phyloP scores from a whole-genome alignment of 2,888 invertebrate genomes.

The Leptinotarsa rubiginosa region DNA sequence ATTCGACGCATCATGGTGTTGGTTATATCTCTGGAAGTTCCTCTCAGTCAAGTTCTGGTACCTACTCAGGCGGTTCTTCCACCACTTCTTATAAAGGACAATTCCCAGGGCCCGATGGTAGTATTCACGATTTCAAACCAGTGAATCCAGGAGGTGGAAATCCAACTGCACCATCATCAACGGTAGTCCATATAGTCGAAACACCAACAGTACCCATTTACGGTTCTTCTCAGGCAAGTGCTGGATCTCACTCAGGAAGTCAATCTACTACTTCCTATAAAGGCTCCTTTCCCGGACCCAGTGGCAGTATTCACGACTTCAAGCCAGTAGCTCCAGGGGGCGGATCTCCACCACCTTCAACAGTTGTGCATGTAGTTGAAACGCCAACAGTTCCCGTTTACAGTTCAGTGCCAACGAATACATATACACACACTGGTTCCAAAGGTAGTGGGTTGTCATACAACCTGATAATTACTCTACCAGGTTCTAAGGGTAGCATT shows the following conservation, averaged over 20 bases:
- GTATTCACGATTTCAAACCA: slow-evolving; percentile 50
- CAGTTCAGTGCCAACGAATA: neutral
- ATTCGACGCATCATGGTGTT: neutral
- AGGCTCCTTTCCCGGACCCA: slow-evolving; percentile 52
- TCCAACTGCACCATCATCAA: slow-evolving; percentile 19
- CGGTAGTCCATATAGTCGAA: neutral
- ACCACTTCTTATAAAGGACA: slow-evolving; percentile 44
- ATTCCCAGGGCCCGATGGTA: slow-evolving; percentile 52
- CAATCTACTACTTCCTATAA: slow-evolving; percentile 35
- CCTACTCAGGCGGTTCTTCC: slow-evolving; percentile 1
- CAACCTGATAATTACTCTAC: slow-evolving; percentile 38
- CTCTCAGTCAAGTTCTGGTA: neutral
- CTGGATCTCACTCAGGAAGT: slow-evolving; percentile 11
- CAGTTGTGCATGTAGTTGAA: slow-evolving; percentile 3
- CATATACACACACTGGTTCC: slow-evolving; percentile 18
- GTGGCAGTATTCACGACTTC: slow-evolving; percentile 50
- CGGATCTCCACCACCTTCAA: slow-evolving; percentile 22
- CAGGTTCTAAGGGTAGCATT: slow-evolving; percentile 46
- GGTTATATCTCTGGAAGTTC: slow-evolving; percentile 4
- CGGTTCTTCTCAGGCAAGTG: neutral
- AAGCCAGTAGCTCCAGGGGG: slow-evolving; percentile 46
- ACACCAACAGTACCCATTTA: neutral
- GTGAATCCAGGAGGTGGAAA: slow-evolving; percentile 47
- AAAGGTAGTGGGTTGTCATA: slow-evolving; percentile 27
- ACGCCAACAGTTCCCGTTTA: neutral